Base-by-base conservation (phyloP, 2,888 invertebrate genomes). In the Aleiodes leptofemur region DNA sequence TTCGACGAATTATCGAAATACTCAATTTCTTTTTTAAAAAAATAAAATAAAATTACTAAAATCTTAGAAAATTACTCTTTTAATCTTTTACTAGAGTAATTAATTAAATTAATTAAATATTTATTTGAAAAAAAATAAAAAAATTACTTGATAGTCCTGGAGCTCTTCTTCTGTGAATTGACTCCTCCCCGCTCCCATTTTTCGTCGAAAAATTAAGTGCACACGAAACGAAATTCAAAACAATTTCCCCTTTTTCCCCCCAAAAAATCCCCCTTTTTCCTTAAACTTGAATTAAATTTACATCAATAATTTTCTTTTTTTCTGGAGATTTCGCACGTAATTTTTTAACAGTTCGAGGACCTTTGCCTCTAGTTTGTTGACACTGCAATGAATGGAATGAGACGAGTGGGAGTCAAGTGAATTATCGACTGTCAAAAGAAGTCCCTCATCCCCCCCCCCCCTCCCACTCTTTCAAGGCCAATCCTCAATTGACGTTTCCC, bases 91-190 rank as follows among this genome's bases (percentile, higher is more conserved):
- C 23, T 9, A 50, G 8, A n/a, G 16, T 69, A 53, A 48, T 2
- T 23, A 4, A 69, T 51, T 57, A 77, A 80, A 23, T 61, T 76
- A 76, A 68, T 73, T 68, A 68, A 31, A 72, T 34, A 59, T 43
- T 66, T 73, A 7, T 23, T 64, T 34, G 5, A 38, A 48, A 11
- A 14, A 16, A 0, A 74, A 70, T 11, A 29, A 64, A 57, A 50
- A 38, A 75, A 76, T 86, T 91, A 95, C 97, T 93, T 97, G 94
- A 89, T 97, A 97, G 90, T 97, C 97, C 90, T 96, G 95, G 14
- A 97, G 91, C 90, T 97, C 97, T 87, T 96, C 95, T 84, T 96
- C 96, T 1, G 94, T 94, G 89, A 97, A 96, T 85, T 96, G 95
- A 90, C 96, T 96, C 87, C 93, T 94, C 43, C 94, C 93, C 86